Percentiles rank a stretch among this genome's conserved stretches.
phyloP scores from a whole-genome alignment of 1,140 invertebrate species.

The Macrosteles quadrilineatus region DNA sequence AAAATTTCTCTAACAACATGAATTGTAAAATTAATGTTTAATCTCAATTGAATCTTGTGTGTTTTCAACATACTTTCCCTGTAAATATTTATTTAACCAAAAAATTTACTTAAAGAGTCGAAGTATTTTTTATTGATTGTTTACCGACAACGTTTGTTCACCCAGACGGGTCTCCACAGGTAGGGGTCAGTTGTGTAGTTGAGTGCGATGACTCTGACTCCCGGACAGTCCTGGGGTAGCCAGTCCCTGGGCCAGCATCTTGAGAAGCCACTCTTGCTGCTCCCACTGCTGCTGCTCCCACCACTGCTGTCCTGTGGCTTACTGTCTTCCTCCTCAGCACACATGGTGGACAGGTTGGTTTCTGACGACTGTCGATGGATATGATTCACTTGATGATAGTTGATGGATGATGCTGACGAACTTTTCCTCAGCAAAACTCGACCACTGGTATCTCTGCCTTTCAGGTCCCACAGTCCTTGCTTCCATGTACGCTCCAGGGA shows the following conservation, averaged over 20 bases:
- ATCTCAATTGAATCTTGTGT: too few species aligned
- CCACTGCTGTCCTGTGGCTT: background rate
- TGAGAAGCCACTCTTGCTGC: conserved; percentile 48
- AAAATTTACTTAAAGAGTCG: too few species aligned
- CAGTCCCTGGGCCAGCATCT: conserved; percentile 70
- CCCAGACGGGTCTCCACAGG: conserved; percentile 68
- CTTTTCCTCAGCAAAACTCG: conserved; percentile 27
- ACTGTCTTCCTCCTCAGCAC: background rate
- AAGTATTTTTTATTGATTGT: too few species aligned
- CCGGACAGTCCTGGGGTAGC: conserved; percentile 65
- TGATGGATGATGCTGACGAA: conserved; percentile 24
- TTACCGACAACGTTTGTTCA: conserved; percentile 62
- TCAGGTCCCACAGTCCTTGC: conserved; percentile 55
- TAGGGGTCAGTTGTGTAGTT: conserved; percentile 70
- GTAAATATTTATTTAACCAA: too few species aligned
- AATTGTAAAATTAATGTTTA: too few species aligned
- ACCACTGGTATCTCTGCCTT: background rate
- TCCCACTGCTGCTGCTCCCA: background rate
- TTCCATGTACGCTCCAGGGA: conserved; percentile 59
- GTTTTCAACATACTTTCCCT: too few species aligned
- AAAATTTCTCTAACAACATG: too few species aligned
- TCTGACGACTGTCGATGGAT: conserved; percentile 17
- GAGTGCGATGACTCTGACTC: conserved; percentile 64
- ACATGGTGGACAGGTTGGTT: background rate
- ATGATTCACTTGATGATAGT: background rate